A percentile compares a stretch with the other conserved stretches of the same genome.
Evolutionary conservation across 64 coral and sea anemone species (phyloP).

Genomic region (Trachythela sp.): DNA sequence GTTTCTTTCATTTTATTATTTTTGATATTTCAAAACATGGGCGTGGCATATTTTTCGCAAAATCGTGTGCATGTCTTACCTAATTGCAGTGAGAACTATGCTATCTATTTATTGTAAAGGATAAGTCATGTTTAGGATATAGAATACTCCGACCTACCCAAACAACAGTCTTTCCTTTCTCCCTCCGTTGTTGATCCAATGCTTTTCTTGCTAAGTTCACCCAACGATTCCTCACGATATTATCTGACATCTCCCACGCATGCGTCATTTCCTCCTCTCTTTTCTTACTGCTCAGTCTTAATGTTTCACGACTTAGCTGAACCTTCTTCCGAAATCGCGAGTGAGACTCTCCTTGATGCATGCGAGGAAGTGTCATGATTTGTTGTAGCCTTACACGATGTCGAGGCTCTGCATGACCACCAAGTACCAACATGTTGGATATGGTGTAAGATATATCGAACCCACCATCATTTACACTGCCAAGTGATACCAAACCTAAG

Average conservation of each 20-base stretch:
- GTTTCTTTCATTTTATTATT: too few relatives aligned
- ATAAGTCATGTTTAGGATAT: too few relatives aligned
- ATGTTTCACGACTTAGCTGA: neutral
- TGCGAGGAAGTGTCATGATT: neutral
- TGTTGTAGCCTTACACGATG: neutral
- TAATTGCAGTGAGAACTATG: too few relatives aligned
- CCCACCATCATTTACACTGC: neutral
- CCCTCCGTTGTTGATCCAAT: neutral
- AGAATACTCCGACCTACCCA: too few relatives aligned
- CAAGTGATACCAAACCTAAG: neutral
- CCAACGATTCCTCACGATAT: neutral
- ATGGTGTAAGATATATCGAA: neutral
- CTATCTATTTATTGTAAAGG: too few relatives aligned
- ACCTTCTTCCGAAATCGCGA: neutral
- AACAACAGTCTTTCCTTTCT: too few relatives aligned
- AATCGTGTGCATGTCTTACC: too few relatives aligned
- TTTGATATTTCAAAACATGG: too few relatives aligned
- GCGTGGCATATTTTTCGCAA: too few relatives aligned
- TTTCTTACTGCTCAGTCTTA: neutral
- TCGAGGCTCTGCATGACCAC: neutral
- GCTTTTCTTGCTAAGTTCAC: neutral
- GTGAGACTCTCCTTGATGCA: neutral
- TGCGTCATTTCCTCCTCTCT: neutral
- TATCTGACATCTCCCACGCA: neutral
- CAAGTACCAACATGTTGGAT: neutral